Evolutionary conservation across 2,797 vertebrate species (phyloP).

Genomic region (Buphagus erythrorhynchus): DNA sequence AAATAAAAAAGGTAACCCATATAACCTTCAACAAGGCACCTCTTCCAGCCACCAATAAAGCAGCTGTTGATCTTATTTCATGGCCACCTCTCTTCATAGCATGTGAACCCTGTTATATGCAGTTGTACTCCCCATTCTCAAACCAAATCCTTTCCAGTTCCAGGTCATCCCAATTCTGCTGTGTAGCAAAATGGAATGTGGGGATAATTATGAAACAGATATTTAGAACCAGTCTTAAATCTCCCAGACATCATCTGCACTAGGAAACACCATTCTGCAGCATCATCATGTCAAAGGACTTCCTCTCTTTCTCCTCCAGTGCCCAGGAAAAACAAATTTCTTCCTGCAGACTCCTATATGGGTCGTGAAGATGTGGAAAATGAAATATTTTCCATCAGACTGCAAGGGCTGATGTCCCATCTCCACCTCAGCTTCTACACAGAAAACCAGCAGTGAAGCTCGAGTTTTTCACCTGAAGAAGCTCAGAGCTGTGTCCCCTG

Average conservation of each 20-base stretch:
- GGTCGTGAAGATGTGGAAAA: not conserved
- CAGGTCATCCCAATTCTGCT: not conserved
- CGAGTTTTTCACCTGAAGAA: not conserved
- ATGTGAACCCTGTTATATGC: not conserved
- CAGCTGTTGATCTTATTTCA: not conserved
- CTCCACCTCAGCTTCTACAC: not conserved
- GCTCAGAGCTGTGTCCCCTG: not conserved
- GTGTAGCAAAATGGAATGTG: not conserved
- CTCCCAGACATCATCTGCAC: not conserved
- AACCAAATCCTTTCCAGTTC: not conserved
- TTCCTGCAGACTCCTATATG: not conserved
- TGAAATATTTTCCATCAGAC: not conserved
- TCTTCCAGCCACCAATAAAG: not conserved
- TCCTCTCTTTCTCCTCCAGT: not conserved
- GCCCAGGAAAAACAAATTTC: not conserved
- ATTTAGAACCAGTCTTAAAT: not conserved
- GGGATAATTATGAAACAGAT: not conserved
- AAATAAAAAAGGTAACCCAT: not conserved
- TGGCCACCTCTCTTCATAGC: not conserved
- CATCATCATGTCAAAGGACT: not conserved
- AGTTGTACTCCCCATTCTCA: not conserved
- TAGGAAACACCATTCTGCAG: not conserved
- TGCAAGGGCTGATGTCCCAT: not conserved
- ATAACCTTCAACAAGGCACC: not conserved
- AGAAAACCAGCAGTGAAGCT: not conserved